A percentile compares a stretch with the other conserved stretches of the same genome.
Evolutionary conservation across 2,888 invertebrate species (phyloP).

Genomic region (Eristalis pertinax): DNA sequence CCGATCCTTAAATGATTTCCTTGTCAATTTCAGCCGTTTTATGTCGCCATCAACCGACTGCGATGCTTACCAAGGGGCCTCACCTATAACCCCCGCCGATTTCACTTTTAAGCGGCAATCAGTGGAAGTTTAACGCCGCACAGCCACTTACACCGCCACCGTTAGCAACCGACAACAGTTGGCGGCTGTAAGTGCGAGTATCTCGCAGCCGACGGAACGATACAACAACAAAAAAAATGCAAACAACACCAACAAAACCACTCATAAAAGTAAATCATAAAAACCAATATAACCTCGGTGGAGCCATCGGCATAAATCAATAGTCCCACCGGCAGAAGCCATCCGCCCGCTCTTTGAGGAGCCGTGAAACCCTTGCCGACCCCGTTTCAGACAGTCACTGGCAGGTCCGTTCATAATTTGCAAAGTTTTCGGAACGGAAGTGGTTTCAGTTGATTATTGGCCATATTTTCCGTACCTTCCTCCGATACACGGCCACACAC

Average conservation of each 20-base stretch:
- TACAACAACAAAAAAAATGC: slow-evolving; percentile 1
- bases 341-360: background rate
- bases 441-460: slow-evolving; percentile 70
- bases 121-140: slow-evolving; percentile 40
- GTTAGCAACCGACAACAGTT: slow-evolving; percentile 20
- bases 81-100: background rate
- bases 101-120: slow-evolving; percentile 46
- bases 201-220: slow-evolving; percentile 13
- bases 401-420: slow-evolving; percentile 66
- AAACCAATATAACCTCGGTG: slow-evolving; percentile 66
- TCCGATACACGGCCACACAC: background rate
- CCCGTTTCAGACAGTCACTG: slow-evolving; percentile 48
- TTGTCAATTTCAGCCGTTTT: background rate
- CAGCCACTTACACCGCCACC: slow-evolving; percentile 47
- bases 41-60: background rate
- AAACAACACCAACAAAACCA: slow-evolving; percentile 41
- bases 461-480: slow-evolving; percentile 42
- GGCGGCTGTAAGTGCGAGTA: background rate
- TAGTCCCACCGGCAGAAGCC: slow-evolving; percentile 54
- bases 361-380: slow-evolving; percentile 32
- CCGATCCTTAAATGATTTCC: background rate
- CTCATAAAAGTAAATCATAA: slow-evolving; percentile 70
- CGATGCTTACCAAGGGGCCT: background rate
- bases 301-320: slow-evolving; percentile 60
- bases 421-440: slow-evolving; percentile 62